Conservation (phyloP, 2,888 invertebrate species). For the Drosophila nr. perissopoda region DNA sequence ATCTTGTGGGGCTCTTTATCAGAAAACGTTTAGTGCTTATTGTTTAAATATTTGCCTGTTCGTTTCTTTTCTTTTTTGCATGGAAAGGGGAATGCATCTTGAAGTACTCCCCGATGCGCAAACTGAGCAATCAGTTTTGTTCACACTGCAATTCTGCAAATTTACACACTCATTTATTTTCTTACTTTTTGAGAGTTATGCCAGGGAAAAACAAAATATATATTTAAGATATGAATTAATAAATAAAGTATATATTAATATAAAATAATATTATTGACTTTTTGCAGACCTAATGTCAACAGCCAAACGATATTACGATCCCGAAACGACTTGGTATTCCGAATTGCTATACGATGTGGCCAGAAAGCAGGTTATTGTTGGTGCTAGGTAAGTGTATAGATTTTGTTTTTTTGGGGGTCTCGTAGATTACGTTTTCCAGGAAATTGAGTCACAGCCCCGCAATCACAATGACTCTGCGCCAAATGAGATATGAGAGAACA, state of each 20-base stretch:
- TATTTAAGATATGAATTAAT: background rate
- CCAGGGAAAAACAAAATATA: background rate
- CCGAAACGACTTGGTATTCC: conserved; percentile 91
- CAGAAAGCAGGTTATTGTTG: conserved; percentile 94
- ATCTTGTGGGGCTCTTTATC: conserved; percentile 47
- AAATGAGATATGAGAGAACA: conserved; percentile 24
- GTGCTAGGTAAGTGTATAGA: conserved; percentile 90
- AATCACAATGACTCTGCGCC: conserved; percentile 40
- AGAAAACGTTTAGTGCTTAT: conserved; percentile 60
- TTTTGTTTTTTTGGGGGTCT: conserved; percentile 4
- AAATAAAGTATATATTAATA: background rate
- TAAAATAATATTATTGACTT: conserved; percentile 13
- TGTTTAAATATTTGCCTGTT: conserved; percentile 63
- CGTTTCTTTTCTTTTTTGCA: conserved; percentile 49
- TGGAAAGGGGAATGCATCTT: conserved; percentile 65
- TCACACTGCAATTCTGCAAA: conserved; percentile 46
- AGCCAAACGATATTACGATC: conserved; percentile 90
- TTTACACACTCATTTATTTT: conserved; percentile 38
- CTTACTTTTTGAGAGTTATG: conserved; percentile 13
- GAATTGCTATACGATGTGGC: conserved; percentile 94
- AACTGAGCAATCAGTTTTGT: conserved; percentile 63
- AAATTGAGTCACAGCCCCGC: conserved; percentile 42
- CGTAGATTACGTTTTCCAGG: conserved; percentile 21
- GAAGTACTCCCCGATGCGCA: conserved; percentile 48
- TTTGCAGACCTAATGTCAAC: conserved; percentile 89